Conservation (phyloP, 2,113 vertebrate genomes). For the Vireo altiloquus region DNA sequence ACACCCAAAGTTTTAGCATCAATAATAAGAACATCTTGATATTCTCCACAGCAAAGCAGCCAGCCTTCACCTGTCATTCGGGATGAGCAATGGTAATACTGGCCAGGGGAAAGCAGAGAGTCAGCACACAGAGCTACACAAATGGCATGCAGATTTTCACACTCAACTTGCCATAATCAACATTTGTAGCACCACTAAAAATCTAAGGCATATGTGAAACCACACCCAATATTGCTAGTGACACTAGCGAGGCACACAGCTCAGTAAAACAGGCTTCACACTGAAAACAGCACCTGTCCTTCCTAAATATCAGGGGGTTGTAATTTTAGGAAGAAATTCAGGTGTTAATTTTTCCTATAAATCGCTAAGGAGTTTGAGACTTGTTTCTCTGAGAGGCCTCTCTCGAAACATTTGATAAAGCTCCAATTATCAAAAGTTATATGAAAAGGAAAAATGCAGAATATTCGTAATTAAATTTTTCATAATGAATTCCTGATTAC, state of each 20-base stretch:
- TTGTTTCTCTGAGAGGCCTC: background rate
- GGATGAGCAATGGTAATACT: constrained; percentile 81
- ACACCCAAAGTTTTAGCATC: constrained; percentile 74
- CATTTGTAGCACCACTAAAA: background rate
- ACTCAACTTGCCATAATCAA: background rate
- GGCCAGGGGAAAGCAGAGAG: background rate
- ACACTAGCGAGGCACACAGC: background rate
- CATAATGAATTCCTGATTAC: background rate
- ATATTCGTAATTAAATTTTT: background rate
- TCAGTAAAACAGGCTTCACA: background rate
- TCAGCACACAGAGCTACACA: background rate
- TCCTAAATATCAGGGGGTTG: background rate
- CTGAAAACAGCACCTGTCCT: background rate
- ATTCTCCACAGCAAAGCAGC: constrained; percentile 82
- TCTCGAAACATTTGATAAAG: background rate
- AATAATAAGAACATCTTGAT: constrained; percentile 75
- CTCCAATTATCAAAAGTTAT: background rate
- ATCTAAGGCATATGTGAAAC: background rate
- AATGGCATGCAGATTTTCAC: background rate
- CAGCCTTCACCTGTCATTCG: constrained; percentile 81
- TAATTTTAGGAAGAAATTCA: background rate
- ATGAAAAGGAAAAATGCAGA: background rate
- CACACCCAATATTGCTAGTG: background rate
- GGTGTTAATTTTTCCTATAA: background rate
- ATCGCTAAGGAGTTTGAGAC: background rate